These are phyloP conservation scores for Megaleporinus macrocephalus DNA, from an alignment of 2,113 vertebrate species.

Conservation along the genomic window DNA sequence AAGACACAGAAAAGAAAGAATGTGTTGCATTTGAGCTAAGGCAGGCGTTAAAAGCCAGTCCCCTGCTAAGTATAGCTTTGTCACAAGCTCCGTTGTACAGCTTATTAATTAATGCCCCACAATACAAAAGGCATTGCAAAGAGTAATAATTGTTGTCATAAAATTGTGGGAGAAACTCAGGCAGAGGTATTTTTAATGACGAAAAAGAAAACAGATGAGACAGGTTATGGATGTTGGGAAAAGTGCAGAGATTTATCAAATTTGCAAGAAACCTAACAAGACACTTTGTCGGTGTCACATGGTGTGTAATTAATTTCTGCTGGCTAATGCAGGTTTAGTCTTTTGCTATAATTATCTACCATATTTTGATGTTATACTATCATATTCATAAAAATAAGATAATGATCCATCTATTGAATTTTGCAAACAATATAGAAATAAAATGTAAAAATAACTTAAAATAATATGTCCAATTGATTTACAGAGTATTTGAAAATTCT, in stretches of 20 bases:
- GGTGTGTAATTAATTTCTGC: no score
- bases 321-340: no score
- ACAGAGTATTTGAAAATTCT: no score
- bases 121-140: not conserved
- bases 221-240: not conserved
- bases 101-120: not conserved
- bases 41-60: not conserved
- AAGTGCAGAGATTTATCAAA: not conserved
- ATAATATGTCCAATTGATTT: no score
- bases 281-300: no score
- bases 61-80: not conserved
- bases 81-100: not conserved
- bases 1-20: not conserved
- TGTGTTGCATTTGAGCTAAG: conserved; percentile 9
- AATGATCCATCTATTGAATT: no score
- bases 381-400: no score
- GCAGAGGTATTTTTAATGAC: not conserved
- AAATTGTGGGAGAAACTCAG: not conserved
- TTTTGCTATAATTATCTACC: no score
- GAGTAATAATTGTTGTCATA: not conserved
- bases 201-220: not conserved
- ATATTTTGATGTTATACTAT: no score
- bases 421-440: no score
- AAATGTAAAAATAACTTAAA: no score
- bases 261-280: not conserved